A percentile compares a stretch with the other conserved stretches of the same genome.
These are phyloP conservation scores for Sebastes trivittatus DNA, from an alignment of 2,797 vertebrate species.

Conservation along the genomic window DNA sequence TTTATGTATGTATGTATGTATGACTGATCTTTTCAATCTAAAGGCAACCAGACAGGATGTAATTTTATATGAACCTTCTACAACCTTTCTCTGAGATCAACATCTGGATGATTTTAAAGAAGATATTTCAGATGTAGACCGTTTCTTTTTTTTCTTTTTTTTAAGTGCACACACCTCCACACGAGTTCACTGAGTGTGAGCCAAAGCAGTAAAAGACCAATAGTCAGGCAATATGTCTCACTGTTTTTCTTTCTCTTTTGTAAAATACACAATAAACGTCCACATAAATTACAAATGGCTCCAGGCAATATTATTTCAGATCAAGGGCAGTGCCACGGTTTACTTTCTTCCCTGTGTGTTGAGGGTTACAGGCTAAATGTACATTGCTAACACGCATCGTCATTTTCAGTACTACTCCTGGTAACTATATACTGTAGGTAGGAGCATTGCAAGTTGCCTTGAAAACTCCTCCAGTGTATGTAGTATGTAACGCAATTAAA, in stretches of 20 bases:
- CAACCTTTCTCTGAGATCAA: conserved; percentile 13
- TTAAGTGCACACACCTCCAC: background rate
- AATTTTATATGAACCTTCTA: background rate
- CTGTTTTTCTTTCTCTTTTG: background rate
- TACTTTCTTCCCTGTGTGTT: background rate
- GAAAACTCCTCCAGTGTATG: background rate
- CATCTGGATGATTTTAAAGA: conserved; percentile 49
- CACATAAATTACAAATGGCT: background rate
- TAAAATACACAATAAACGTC: background rate
- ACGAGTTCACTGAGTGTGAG: background rate
- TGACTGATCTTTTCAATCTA: background rate
- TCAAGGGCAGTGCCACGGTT: background rate
- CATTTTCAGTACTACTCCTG: background rate
- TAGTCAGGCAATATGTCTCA: background rate
- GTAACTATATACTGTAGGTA: background rate
- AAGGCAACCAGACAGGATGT: conserved; percentile 29
- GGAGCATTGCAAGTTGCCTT: background rate
- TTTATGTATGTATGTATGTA: background rate
- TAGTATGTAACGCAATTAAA: background rate
- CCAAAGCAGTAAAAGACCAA: background rate
- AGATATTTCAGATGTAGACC: conserved; percentile 2
- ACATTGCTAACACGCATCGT: background rate
- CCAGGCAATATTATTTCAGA: background rate
- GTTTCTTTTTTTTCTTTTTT: background rate
- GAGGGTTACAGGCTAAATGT: background rate